These are phyloP conservation scores for Platynereis dumerilii DNA, from an alignment of 2,888 invertebrate species.

Conservation along the genomic window DNA sequence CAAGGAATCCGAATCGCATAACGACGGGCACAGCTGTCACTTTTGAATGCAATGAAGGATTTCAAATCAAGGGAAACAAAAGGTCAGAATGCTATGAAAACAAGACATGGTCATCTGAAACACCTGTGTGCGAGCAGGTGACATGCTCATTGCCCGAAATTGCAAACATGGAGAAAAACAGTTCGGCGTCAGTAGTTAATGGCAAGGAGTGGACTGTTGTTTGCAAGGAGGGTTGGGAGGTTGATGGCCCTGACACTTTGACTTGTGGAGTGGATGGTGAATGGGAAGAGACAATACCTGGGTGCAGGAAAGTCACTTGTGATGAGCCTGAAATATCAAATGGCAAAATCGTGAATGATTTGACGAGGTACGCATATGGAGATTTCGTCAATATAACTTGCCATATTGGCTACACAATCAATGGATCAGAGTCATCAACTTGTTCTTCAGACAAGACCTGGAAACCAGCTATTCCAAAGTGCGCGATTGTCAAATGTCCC, in stretches of 20 bases:
- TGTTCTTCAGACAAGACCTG: slow-evolving; percentile 14
- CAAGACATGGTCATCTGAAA: slow-evolving; percentile 26
- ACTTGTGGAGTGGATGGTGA: slow-evolving; percentile 24
- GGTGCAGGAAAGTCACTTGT: slow-evolving; percentile 16
- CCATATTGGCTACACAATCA: slow-evolving; percentile 10
- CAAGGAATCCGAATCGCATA: background rate
- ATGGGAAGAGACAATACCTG: slow-evolving; percentile 42
- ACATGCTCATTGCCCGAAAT: slow-evolving; percentile 37
- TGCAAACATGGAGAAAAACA: background rate
- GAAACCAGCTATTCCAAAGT: slow-evolving; percentile 9
- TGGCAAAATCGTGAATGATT: background rate
- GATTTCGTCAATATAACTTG: slow-evolving; percentile 11
- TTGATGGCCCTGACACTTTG: slow-evolving; percentile 15
- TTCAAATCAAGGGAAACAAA: background rate
- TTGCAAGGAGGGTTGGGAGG: background rate
- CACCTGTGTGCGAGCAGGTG: slow-evolving; percentile 48
- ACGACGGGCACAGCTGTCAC: background rate
- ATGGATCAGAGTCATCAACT: background rate
- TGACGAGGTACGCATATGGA: background rate
- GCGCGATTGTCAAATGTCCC: background rate
- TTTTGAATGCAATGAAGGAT: slow-evolving; percentile 26
- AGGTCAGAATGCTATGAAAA: slow-evolving; percentile 15
- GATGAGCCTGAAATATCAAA: slow-evolving; percentile 7
- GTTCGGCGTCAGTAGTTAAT: no score
- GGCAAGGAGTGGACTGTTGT: background rate